These are phyloP conservation scores for Cettia cetti DNA, from an alignment of 2,113 vertebrate genomes.

Conservation along the genomic window DNA sequence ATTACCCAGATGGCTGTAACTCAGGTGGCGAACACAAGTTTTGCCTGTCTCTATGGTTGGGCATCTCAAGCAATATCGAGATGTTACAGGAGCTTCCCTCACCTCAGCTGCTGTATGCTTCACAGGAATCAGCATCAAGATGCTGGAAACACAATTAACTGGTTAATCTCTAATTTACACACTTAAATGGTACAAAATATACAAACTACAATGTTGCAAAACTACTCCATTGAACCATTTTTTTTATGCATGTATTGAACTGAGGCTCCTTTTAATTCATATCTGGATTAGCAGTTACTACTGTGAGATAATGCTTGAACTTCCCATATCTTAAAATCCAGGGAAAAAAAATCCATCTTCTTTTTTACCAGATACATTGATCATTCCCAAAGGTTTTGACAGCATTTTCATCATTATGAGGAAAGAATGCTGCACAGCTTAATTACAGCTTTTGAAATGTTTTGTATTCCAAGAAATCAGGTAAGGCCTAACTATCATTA, in stretches of 20 bases:
- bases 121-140: neutral
- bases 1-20: neutral
- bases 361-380: neutral
- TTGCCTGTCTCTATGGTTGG: fast-evolving
- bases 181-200: neutral
- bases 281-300: neutral
- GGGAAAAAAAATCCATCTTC: neutral
- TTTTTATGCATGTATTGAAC: neutral
- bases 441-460: neutral
- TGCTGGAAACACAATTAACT: neutral
- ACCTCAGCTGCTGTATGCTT: neutral
- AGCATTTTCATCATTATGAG: neutral
- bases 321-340: neutral
- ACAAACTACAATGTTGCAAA: neutral
- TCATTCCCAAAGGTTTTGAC: neutral
- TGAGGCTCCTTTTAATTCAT: neutral
- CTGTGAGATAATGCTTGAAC: neutral
- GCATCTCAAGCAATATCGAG: neutral
- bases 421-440: neutral
- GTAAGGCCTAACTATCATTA: neutral
- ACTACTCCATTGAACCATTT: neutral
- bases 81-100: neutral
- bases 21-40: neutral
- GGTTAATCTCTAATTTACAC: neutral
- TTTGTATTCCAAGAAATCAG: neutral